Conservation (phyloP, 1,140 invertebrate species). For the Drosophila fuyamai region DNA sequence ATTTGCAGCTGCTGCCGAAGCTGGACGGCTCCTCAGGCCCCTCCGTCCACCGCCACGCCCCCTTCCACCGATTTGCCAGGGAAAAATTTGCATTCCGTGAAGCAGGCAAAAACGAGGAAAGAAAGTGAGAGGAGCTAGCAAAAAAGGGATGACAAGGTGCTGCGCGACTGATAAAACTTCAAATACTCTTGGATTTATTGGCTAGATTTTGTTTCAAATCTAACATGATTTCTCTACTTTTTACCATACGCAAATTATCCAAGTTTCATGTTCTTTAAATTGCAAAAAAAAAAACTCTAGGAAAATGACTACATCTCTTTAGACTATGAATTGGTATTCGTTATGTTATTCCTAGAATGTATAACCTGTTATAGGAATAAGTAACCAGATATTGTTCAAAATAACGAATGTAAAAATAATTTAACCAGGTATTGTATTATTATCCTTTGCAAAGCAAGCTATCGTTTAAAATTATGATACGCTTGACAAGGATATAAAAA, state of each 20-base stretch:
- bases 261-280: too few species aligned
- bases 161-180: not conserved
- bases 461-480: not conserved
- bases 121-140: constrained; percentile 3
- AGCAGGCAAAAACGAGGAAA: constrained; percentile 18
- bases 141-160: not conserved
- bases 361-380: too few species aligned
- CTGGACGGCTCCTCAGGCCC: constrained; percentile 8
- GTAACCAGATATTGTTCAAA: too few species aligned
- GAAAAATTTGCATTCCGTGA: constrained; percentile 66
- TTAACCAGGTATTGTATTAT: too few species aligned
- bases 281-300: too few species aligned
- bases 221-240: too few species aligned
- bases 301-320: too few species aligned
- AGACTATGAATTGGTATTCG: too few species aligned
- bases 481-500: not conserved
- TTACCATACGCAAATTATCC: too few species aligned
- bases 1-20: constrained; percentile 71
- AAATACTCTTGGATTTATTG: not conserved
- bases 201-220: not conserved
- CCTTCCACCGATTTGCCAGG: too few species aligned
- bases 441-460: not conserved
- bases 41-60: not conserved
- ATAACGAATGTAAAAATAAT: too few species aligned
- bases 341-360: too few species aligned